Evolutionary conservation across 2,113 vertebrate species (phyloP).

Genomic region (Sminthopsis crassicaudata): DNA sequence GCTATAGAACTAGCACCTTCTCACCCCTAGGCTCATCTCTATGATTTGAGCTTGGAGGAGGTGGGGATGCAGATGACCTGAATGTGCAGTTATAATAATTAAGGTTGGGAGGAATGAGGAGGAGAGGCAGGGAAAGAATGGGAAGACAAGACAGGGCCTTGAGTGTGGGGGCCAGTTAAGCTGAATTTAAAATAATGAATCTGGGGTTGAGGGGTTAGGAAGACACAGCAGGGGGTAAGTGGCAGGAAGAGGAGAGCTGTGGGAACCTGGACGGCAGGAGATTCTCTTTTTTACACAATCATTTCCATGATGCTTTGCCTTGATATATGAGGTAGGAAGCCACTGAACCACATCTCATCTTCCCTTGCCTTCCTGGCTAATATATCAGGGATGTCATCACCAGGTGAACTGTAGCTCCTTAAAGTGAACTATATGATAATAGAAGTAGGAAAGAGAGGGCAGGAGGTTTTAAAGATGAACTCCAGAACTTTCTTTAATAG

Average conservation of each 20-base stretch:
- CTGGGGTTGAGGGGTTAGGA: no score
- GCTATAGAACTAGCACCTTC: neutral
- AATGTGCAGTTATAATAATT: neutral
- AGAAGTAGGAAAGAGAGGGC: neutral
- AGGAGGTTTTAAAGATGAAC: neutral
- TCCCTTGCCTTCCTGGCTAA: neutral
- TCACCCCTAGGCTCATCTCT: neutral
- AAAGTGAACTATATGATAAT: neutral
- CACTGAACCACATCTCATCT: neutral
- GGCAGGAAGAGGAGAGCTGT: neutral
- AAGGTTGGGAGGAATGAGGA: neutral
- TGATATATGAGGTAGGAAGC: conserved; percentile 1
- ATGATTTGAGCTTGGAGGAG: neutral
- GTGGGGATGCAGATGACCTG: neutral
- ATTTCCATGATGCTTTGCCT: neutral
- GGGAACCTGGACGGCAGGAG: neutral
- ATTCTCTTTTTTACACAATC: neutral
- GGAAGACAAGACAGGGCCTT: neutral
- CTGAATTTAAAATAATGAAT: neutral
- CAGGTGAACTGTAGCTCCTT: neutral
- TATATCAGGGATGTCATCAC: neutral
- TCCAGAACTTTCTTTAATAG: neutral
- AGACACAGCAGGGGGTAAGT: neutral
- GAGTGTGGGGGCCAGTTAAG: neutral
- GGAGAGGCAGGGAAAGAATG: neutral